Base-by-base conservation (phyloP, 2,888 invertebrate species). In the Andrena bucephala region DNA sequence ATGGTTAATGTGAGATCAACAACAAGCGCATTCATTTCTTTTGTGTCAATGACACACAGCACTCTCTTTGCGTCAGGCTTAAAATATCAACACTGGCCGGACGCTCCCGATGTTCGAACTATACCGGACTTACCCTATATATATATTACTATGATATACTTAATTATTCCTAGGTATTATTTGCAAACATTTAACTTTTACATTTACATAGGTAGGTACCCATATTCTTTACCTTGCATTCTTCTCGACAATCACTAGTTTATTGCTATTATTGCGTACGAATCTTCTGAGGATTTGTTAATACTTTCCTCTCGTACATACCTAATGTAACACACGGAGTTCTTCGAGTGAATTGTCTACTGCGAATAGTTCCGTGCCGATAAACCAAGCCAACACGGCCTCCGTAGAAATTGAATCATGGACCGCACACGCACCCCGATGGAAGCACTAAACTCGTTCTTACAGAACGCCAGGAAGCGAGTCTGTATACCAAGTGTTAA, bases 391-490 rank as follows among this genome's bases (percentile, higher is more conserved):
- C 42, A 27, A 13, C 52, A 5, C 54, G 33, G 36, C 10, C 29
- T 54, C 66, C 29, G 68, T 71, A 74, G 67, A 79, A 80, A 84
- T 84, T 73, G 68, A 72, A 77, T 73, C 50, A 42, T n/a, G 36
- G 48, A 69, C 85, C 79, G 72, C 85, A 81, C 75, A 67, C 75
- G 57, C 59, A 54, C 69, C 3, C 31, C 16, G 52, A 57, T n/a
- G 29, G 42, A 74, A 36, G 59, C 73, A 63, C 54, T 77, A 76
- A 75, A 73, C 69, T 50, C 29, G 67, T 54, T 48, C 54, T 13
- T 20, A 50, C 63, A 5, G 52, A 63, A 60, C 27, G 72, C 54
- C 77, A 63, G 70, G 67, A 70, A 75, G 62, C 52, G 63, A 73
- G 71, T 42, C 50, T 50, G 33, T 69, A 73, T 66, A 48, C 48